These are phyloP conservation scores for Oreohelix idahoensis DNA, from an alignment of 1,140 invertebrate genomes.

Conservation along the genomic window DNA sequence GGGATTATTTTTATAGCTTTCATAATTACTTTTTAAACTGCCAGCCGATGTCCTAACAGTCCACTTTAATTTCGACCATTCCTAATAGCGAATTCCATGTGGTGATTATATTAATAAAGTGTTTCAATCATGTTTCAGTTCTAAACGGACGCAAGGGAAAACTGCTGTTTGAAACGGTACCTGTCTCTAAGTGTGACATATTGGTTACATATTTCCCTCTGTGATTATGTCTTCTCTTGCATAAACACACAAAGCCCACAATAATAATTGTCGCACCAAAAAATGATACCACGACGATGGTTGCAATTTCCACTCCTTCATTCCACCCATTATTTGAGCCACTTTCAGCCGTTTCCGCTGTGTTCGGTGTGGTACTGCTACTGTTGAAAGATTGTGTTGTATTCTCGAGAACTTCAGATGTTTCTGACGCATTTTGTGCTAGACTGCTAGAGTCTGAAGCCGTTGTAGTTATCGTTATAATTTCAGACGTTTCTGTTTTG, in stretches of 20 bases:
- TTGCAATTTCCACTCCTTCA: neutral
- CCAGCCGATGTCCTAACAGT: no score
- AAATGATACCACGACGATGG: neutral
- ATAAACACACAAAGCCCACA: neutral
- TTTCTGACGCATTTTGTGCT: no score
- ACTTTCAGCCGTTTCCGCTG: neutral
- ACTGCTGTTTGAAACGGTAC: neutral
- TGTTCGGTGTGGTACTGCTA: neutral
- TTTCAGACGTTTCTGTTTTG: no score
- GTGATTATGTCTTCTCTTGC: neutral
- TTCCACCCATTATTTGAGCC: neutral
- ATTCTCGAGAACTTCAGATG: no score
- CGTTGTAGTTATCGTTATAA: no score
- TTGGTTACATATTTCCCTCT: neutral
- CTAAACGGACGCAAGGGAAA: neutral
- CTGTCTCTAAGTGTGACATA: neutral
- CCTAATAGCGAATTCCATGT: no score
- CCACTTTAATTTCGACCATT: no score
- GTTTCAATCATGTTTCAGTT: neutral
- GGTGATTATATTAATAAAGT: no score
- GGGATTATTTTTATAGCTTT: no score
- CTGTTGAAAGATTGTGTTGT: neutral
- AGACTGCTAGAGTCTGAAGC: no score
- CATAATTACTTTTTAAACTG: no score
- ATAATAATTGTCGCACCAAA: neutral